Evolutionary conservation across 2,797 vertebrate species (phyloP), one percentile per base, ranked within the genome.

Genomic region (Xenopus petersii): DNA sequence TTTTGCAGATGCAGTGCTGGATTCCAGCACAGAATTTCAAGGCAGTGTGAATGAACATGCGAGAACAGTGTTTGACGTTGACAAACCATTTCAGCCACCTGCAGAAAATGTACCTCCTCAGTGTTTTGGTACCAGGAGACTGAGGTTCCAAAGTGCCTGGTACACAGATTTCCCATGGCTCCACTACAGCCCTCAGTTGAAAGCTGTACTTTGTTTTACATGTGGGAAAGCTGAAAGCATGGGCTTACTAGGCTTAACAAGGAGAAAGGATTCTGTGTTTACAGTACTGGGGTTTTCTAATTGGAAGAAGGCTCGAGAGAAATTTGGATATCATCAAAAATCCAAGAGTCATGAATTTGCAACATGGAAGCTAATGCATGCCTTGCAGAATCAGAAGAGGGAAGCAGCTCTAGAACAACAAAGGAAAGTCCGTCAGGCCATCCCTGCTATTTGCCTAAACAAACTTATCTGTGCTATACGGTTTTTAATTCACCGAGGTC

Each of bases 271-370:
- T 72, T 77, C 75, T 47, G 75, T 72, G 26, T 77, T 77, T 72
- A 77, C 75, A 62, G 75, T 55, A 4, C 55, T 77, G 15, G 75
- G 75, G 5, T 77, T 77, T 48, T 77, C 75, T 2, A 77, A 77
- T 24, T 77, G 75, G 75, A 77, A 77, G 48, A 77, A 77, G n/a
- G 75, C 75, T 54, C 69, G 75, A 15, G 75, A 77, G 24, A 77
- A 77, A n/a, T 77, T 77, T 77, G 75, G 75, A 9, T 77, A 69
- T n/a, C 75, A 77, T 47, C 75, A 77, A 12, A 77, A 77, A 49
- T 77, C 75, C 3, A 77, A 77, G 49, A 77, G 75, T 63, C 75
- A 77, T 21, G 75, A 77, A 59, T 77, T 77, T 77, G 75, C 75
- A 1, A 77, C 75, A 12, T 77, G 75, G 75, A 77, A 77, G 61